These are phyloP conservation scores for Psettodes erumei DNA, from an alignment of 2,113 vertebrate genomes.

Conservation along the genomic window DNA sequence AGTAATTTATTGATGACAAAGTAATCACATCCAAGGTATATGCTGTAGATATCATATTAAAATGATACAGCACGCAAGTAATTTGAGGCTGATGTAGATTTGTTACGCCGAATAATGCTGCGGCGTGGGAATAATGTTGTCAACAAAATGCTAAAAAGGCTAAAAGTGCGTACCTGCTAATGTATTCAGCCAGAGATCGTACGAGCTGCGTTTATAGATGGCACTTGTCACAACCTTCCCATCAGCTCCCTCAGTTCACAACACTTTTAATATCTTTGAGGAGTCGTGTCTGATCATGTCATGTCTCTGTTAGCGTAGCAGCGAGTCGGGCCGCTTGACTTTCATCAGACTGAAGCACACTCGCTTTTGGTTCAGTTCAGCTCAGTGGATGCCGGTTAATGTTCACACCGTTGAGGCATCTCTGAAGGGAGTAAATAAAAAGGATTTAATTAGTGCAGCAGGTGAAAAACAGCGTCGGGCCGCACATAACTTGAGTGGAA, in stretches of 20 bases:
- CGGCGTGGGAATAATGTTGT: background rate
- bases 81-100: background rate
- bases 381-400: constrained; percentile 51
- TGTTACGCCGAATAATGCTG: background rate
- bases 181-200: constrained; percentile 22
- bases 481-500: constrained; percentile 51
- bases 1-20: constrained; percentile 16
- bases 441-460: constrained; percentile 52
- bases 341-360: constrained; percentile 26
- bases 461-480: constrained; percentile 31
- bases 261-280: constrained; percentile 44
- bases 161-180: background rate
- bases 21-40: background rate
- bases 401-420: constrained; percentile 31
- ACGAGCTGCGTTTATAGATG: constrained; percentile 16
- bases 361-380: constrained; percentile 50
- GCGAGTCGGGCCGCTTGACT: constrained; percentile 29
- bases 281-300: constrained; percentile 48
- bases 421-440: constrained; percentile 52
- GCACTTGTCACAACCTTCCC: constrained; percentile 29
- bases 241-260: constrained; percentile 30
- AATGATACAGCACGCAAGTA: background rate
- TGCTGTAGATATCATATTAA: background rate
- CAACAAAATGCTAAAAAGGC: constrained; percentile 12
- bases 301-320: constrained; percentile 20